Evolutionary conservation across 2,113 vertebrate genomes (phyloP).

Genomic region (Hippoglossus stenolepis): DNA sequence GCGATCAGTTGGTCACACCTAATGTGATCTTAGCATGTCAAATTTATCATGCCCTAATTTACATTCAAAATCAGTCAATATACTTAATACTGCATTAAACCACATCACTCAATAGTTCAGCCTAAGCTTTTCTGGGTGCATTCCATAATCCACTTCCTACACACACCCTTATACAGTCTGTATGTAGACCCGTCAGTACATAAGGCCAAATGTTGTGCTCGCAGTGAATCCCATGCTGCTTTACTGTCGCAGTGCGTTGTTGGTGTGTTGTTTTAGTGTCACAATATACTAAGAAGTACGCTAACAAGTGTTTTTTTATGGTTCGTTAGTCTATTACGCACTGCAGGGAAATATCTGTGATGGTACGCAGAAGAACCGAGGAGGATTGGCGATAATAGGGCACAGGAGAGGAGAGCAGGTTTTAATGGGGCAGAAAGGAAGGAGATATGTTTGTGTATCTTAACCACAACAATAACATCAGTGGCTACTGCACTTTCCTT

Average conservation of each 20-base stretch:
- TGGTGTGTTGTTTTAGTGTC: slow-evolving; percentile 41
- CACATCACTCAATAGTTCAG: slow-evolving; percentile 15
- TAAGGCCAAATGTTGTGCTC: not conserved
- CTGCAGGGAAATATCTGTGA: slow-evolving; percentile 66
- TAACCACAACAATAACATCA: slow-evolving; percentile 44
- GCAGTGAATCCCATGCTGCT: slow-evolving; percentile 17
- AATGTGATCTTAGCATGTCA: slow-evolving; percentile 27
- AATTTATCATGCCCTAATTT: slow-evolving; percentile 23
- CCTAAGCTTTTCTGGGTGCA: not conserved
- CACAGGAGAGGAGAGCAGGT: slow-evolving; percentile 64
- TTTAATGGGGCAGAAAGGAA: slow-evolving; percentile 69
- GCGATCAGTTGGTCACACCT: slow-evolving; percentile 5
- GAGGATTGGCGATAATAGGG: slow-evolving; percentile 55
- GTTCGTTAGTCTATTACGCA: slow-evolving; percentile 66
- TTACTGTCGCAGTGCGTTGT: slow-evolving; percentile 10
- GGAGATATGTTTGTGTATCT: slow-evolving; percentile 60
- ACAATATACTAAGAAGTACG: slow-evolving; percentile 42
- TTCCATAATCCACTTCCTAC: slow-evolving; percentile 27
- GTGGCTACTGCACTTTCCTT: slow-evolving; percentile 24
- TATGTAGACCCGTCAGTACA: not conserved
- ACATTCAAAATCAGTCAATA: slow-evolving; percentile 22
- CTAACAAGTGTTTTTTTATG: slow-evolving; percentile 67
- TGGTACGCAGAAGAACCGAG: slow-evolving; percentile 56
- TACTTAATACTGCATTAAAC: slow-evolving; percentile 34
- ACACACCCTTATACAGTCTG: not conserved